phyloP scores from a whole-genome alignment of 2,113 vertebrate genomes.

The Solea senegalensis region DNA sequence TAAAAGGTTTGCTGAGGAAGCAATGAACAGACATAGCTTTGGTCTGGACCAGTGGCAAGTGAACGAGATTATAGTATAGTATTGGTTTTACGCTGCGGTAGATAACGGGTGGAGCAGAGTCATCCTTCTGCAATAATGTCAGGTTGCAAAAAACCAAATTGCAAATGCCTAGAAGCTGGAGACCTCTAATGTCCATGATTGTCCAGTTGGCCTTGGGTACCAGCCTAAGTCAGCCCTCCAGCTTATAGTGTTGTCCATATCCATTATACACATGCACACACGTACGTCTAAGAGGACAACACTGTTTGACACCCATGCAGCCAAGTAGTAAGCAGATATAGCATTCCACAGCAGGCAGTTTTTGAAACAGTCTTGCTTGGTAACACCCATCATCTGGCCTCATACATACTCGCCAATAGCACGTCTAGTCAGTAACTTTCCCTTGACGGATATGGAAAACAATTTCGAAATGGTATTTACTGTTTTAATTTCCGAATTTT shows the following conservation, averaged over 20 bases:
- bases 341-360: conserved; percentile 33
- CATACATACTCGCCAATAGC: conserved; percentile 12
- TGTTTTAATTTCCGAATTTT: too few species aligned
- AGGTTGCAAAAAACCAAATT: conserved; percentile 76
- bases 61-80: conserved; percentile 72
- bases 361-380: conserved; percentile 13
- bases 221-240: conserved; percentile 62
- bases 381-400: conserved; percentile 27
- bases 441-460: background rate
- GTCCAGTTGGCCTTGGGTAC: conserved; percentile 56
- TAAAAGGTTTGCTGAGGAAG: conserved; percentile 56
- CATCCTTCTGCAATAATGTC: conserved; percentile 76
- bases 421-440: conserved; percentile 3
- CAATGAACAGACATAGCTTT: conserved; percentile 66
- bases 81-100: conserved; percentile 71
- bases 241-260: conserved; percentile 51
- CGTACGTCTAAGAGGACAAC: background rate
- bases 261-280: conserved; percentile 41
- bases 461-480: background rate
- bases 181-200: conserved; percentile 72
- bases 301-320: conserved; percentile 7
- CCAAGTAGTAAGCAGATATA: conserved; percentile 42
- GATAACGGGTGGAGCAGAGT: conserved; percentile 74
- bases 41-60: conserved; percentile 61
- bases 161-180: conserved; percentile 64